Base-by-base conservation (phyloP, 2,797 vertebrate genomes). In the Gymnodraco acuticeps region DNA sequence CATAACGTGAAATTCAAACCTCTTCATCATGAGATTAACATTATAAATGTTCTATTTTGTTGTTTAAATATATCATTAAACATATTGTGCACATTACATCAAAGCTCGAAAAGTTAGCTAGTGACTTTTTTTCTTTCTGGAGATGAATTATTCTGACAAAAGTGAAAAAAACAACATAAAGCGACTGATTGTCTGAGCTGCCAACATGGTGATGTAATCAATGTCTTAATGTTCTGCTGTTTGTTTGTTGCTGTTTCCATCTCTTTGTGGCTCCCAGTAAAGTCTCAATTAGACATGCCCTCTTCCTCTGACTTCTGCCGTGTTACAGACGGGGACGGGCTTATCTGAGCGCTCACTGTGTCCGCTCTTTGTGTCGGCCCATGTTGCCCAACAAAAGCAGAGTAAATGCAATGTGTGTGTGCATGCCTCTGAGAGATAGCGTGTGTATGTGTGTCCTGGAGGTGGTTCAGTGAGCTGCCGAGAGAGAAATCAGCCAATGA, bases 371-470 rank as follows among this genome's bases (percentile, higher is more conserved):
- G 78, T 84, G 63, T 85, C 56, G 9, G 81, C 58, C 45, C 52
- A 66, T 81, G 75, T 80, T 87, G 84, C 56, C 81, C 77, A 84
- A 90, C 87, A 90, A 85, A 87, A 64, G 84, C 64, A n/a, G 66
- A 66, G 76, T 70, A 77, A 81, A 77, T 73, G 87, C 43, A 7
- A 48, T 77, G 84, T 89, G 70, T 75, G 66, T 70, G 73, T 73
- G 66, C 17, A 17, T 71, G 82, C 55, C 53, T 77, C 64, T 60
- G 59, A 73, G 67, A 64, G 73, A 68, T 73, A 80, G 65, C 23
- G 17, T 79, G 76, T 56, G 52, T 66, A 41, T 82, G 63, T 76
- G 73, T 85, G 74, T 90, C 76, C 77, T 83, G 75, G 69, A 80
- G 83, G 71, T 75, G 72, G 61, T 74, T 84, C 69, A 85, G 58